These are phyloP conservation scores for Poeciliopsis paucimaculata DNA, from an alignment of 2,797 vertebrate genomes.

Conservation along the genomic window DNA sequence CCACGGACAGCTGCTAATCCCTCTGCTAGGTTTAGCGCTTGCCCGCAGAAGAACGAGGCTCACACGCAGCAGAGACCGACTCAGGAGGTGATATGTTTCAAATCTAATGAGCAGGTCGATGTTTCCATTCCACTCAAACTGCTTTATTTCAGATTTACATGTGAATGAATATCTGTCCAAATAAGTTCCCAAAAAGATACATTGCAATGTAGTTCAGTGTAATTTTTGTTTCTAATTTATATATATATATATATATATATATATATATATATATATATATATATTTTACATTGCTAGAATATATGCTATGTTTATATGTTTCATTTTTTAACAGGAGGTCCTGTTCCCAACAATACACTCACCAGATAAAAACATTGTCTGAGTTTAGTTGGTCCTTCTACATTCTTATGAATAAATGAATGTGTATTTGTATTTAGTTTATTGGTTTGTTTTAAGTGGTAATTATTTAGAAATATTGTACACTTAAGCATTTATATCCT, in stretches of 20 bases:
- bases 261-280: neutral
- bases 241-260: neutral
- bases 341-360: neutral
- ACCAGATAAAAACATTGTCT: neutral
- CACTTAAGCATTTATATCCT: neutral
- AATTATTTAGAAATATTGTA: neutral
- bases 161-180: neutral
- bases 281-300: neutral
- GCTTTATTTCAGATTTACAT: neutral
- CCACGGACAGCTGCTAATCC: conserved; percentile 73
- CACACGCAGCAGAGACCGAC: conserved; percentile 5
- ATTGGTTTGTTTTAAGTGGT: neutral
- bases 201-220: neutral
- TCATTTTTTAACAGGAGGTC: neutral
- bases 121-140: conserved; percentile 23
- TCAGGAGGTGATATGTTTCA: conserved; percentile 17
- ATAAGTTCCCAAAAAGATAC: neutral
- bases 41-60: conserved; percentile 42
- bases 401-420: neutral
- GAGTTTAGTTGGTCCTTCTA: neutral
- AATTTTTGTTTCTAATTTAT: neutral
- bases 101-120: conserved; percentile 18
- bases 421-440: neutral
- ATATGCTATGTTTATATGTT: neutral
- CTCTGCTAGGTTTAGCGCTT: conserved; percentile 60